phyloP scores from a whole-genome alignment of 2,888 invertebrate genomes.

The Xestia sexstrigata region DNA sequence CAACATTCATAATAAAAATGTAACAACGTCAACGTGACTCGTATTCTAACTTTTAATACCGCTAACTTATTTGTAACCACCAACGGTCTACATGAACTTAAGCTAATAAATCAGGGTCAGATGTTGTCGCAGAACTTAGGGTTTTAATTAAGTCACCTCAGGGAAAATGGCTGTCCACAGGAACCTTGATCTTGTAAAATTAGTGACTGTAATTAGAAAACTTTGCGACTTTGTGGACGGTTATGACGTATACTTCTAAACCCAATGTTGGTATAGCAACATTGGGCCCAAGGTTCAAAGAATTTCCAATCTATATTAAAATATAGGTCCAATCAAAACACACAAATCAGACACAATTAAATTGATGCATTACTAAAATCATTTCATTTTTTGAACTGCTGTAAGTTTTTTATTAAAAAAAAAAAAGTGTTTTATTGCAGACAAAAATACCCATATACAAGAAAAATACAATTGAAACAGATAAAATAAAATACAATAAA shows the following conservation, averaged over 20 bases:
- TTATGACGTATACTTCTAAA: neutral
- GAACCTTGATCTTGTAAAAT: constrained; percentile 1
- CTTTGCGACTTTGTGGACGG: neutral
- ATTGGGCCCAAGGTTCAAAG: no score
- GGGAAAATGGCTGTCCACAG: neutral
- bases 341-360: neutral
- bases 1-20: neutral
- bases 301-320: no score
- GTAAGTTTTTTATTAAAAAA: no score
- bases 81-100: neutral
- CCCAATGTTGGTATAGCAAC: no score
- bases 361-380: neutral
- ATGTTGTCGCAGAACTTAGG: neutral
- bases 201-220: neutral
- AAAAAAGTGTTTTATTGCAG: no score
- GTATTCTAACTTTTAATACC: neutral
- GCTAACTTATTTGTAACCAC: neutral
- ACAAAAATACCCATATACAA: no score
- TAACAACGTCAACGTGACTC: neutral
- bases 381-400: neutral
- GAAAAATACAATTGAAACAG: no score
- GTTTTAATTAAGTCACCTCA: neutral
- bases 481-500: no score
- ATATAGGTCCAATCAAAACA: neutral
- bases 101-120: constrained; percentile 7